These are phyloP conservation scores for Lycaon pictus DNA, from an alignment of 2,113 vertebrate species.

Conservation along the genomic window DNA sequence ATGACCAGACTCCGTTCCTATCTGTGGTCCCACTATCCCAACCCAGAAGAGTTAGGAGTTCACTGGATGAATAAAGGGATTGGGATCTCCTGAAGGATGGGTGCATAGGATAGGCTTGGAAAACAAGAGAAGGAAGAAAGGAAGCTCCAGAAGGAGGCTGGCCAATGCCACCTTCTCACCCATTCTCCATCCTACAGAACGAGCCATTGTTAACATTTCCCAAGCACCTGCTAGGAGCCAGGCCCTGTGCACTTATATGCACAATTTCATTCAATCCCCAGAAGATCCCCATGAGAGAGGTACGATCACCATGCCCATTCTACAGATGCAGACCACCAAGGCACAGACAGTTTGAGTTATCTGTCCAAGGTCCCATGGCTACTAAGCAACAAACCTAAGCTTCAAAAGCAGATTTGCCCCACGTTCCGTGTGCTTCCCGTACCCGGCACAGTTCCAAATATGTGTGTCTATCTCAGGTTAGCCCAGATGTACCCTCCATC, in stretches of 20 bases:
- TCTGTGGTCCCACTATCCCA: background rate
- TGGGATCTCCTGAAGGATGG: background rate
- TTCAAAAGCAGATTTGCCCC: conserved; percentile 3
- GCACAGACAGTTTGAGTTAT: background rate
- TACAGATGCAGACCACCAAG: background rate
- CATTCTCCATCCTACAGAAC: background rate
- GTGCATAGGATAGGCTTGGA: background rate
- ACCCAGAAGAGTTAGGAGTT: background rate
- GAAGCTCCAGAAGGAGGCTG: background rate
- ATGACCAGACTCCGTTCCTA: background rate
- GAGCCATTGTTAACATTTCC: background rate
- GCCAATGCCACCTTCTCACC: background rate
- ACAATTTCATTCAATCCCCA: background rate
- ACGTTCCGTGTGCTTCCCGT: background rate
- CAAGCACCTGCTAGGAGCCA: background rate
- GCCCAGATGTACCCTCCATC: background rate
- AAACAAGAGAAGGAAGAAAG: background rate
- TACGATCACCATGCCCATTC: background rate
- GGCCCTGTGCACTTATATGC: background rate
- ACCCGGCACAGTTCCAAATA: background rate
- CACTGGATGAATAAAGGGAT: background rate
- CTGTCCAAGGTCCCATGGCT: background rate
- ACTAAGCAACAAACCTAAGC: background rate
- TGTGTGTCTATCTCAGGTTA: background rate
- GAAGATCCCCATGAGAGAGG: background rate